Percentiles rank a stretch among this genome's conserved stretches.
Evolutionary conservation across 2,888 invertebrate genomes (phyloP).

Genomic region (Labia minor): DNA sequence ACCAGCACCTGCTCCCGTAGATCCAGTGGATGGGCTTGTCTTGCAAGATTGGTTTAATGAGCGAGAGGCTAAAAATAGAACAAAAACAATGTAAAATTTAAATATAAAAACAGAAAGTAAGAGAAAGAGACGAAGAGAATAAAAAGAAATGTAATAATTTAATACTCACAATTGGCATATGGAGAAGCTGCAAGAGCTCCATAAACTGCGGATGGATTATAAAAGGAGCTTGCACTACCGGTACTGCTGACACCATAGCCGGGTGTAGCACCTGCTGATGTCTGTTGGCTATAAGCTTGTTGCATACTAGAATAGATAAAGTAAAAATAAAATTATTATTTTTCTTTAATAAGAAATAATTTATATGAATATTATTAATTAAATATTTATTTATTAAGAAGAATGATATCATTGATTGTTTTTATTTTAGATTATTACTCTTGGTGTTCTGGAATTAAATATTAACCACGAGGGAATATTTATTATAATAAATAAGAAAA

Average conservation of each 20-base stretch:
- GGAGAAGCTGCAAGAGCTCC: constrained; percentile 29
- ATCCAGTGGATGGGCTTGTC: constrained; percentile 32
- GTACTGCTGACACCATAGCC: constrained; percentile 32
- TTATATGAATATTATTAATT: background rate
- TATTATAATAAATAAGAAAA: too few species aligned
- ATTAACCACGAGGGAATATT: too few species aligned
- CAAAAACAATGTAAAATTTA: background rate
- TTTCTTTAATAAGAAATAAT: background rate
- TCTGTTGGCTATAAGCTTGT: constrained; percentile 38
- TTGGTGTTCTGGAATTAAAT: too few species aligned
- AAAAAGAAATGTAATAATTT: background rate
- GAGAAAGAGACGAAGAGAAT: too few species aligned
- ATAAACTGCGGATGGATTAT: constrained; percentile 24
- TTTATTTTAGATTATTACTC: too few species aligned
- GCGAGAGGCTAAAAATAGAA: constrained; percentile 20
- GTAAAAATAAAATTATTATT: too few species aligned
- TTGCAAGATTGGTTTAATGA: constrained; percentile 45
- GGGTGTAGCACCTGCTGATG: constrained; percentile 30
- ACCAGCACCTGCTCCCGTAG: constrained; percentile 17
- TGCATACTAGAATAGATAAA: constrained; percentile 36
- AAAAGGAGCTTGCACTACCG: constrained; percentile 31
- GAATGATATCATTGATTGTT: too few species aligned
- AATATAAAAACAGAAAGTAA: background rate
- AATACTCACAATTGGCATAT: constrained; percentile 15
- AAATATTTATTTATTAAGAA: background rate